A percentile compares a stretch with the other conserved stretches of the same genome.
phyloP scores from a whole-genome alignment of 2,797 vertebrate genomes.

The Anabas testudineus region DNA sequence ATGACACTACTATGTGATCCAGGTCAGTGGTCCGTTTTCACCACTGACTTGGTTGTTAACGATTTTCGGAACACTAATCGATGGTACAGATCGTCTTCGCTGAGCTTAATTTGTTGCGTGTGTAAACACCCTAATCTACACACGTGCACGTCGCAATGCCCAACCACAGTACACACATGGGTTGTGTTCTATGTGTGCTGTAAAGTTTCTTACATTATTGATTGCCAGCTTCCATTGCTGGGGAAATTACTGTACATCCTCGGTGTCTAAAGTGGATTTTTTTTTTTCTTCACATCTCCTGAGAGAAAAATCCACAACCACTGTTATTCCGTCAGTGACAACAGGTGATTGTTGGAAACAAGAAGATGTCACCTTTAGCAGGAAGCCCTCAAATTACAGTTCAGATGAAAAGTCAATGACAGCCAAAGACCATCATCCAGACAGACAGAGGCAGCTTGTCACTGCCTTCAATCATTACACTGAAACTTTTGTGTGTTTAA shows the following conservation, averaged over 20 bases:
- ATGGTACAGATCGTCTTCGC: neutral
- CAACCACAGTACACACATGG: neutral
- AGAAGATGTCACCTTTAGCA: constrained; percentile 36
- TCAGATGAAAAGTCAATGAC: constrained; percentile 30
- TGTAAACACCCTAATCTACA: neutral
- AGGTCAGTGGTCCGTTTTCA: constrained; percentile 26
- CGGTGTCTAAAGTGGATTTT: neutral
- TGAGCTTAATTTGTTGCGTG: constrained; percentile 3
- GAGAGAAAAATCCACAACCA: constrained; percentile 6
- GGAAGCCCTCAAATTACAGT: constrained; percentile 28
- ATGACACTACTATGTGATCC: constrained; percentile 25
- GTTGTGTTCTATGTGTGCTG: neutral
- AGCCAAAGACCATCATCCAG: constrained; percentile 9
- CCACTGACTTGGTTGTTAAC: constrained; percentile 47
- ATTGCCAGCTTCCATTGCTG: neutral
- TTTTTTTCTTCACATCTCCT: constrained; percentile 4
- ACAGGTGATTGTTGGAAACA: constrained; percentile 35
- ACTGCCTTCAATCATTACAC: constrained; percentile 23
- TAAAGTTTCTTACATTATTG: neutral
- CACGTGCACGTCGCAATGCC: neutral
- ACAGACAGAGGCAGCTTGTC: constrained; percentile 11
- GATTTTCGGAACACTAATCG: constrained; percentile 1
- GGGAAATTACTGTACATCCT: neutral
- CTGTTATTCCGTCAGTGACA: constrained; percentile 11
- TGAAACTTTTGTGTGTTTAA: constrained; percentile 12